Base-by-base conservation (phyloP, 2,797 vertebrate genomes). In the Helicolenus hilgendorfi region DNA sequence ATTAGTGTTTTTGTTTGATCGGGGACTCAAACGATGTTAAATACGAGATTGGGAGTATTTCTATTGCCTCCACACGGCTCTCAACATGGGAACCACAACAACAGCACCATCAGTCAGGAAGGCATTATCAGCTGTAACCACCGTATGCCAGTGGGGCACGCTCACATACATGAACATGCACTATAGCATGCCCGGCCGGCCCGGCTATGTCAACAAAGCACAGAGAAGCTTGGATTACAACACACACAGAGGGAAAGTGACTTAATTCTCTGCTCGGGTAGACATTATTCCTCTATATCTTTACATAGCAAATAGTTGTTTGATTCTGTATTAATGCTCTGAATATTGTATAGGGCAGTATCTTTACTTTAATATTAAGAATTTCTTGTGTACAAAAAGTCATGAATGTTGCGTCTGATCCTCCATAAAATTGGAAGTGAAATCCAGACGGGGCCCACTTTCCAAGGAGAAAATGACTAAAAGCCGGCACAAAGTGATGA, bases 351-450 rank as follows among this genome's bases (percentile, higher is more conserved):
- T 53, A 20, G 45, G 45, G 45, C 45, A 5, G 1, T 53, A 1
- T 33, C 13, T 72, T 24, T 22, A 11, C n/a, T 55, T 72, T 31
- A 55, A 13, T 24, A 24, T 58, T 2, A 63, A 45, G 20, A 27
- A 36, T 49, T 36, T 45, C 24, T 18, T 35, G 26, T 36, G 4
- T 24, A n/a, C 11, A 55, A 29, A 41, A 53, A 68, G 15, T 20
- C 36, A 1, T 59, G 35, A 79, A 79, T 59, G 60, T 72, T 79
- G 1, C 49, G 2, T 65, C 20, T 33, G 18, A 38, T 59, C n/a
- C 14, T 55, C 56, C 36, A 18, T 73, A 15, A 77, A 33, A 62
- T 3, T 59, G 26, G 20, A 80, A 72, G 53, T 77, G 35, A 72
- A 75, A 80, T 72, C 31, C 38, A 62, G 41, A 64, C 14, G 1